A percentile compares a stretch with the other conserved stretches of the same genome.
Evolutionary conservation across 2,113 vertebrate genomes (phyloP).

Genomic region (Xiphorhynchus elegans): DNA sequence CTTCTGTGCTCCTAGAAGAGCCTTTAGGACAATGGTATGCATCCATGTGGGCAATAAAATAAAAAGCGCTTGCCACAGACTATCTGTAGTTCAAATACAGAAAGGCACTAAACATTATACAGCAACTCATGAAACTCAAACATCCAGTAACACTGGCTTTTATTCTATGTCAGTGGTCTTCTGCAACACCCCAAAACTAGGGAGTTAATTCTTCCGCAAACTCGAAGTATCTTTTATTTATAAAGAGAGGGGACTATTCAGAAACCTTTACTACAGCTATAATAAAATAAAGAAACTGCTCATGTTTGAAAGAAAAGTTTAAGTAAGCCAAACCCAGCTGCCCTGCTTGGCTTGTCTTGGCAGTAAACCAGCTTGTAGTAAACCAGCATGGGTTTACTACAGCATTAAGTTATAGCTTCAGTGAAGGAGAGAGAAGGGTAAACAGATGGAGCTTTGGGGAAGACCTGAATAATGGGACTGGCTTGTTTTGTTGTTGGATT

Average conservation of each 20-base stretch:
- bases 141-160: neutral
- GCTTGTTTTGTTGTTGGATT: neutral
- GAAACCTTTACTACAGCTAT: neutral
- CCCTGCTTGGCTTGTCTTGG: neutral
- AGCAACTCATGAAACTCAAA: neutral
- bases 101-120: neutral
- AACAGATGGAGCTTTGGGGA: neutral
- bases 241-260: neutral
- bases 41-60: neutral
- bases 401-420: neutral
- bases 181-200: neutral
- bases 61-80: neutral
- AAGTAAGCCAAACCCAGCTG: neutral
- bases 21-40: neutral
- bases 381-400: neutral
- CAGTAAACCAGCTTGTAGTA: neutral
- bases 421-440: neutral
- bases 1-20: neutral
- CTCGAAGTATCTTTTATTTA: neutral
- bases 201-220: neutral
- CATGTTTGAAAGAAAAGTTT: neutral
- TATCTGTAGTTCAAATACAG: neutral
- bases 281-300: neutral
- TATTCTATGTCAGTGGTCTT: neutral
- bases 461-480: neutral